Base-by-base conservation (phyloP, 2,113 vertebrate species). In the Lontra canadensis region DNA sequence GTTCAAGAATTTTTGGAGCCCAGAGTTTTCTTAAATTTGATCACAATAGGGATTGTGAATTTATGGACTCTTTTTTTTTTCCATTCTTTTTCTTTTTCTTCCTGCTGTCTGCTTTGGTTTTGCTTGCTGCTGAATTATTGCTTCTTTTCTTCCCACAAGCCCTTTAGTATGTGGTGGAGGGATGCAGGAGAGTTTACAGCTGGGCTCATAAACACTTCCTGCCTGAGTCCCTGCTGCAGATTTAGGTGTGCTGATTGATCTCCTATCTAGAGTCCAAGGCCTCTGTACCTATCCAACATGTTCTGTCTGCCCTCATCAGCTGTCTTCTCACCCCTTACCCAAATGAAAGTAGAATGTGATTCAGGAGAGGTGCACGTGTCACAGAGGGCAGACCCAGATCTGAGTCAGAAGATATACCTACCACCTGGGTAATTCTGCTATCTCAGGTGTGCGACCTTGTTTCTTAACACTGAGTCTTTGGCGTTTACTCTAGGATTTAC, bases 21-120 rank as follows among this genome's bases (percentile, higher is more conserved):
- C 34, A 65, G 47, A 59, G 69, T 95, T 90, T 94, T 91, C 81
- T 92, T 87, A 65, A 29, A 4, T 94, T 89, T 95, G 57, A n/a
- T 95, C 52, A 69, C 76, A 61, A 84, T 44, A 78, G 69, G 42
- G n/a, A 36, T 29, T 92, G 36, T 78, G 52, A 85, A 81, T 95
- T 96, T 82, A 90, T 12, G 3, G 65, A 8, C 17, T 6, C 3
- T 18, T 7, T 12, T 29, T 69, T 67, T 18, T n/a, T 49, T 49
- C 13, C n/a, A 59, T 36, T 20, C 12, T 25, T 3, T 0, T 1
- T 7, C 1, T 20, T n/a, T 81, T 6, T 2, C 21, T n/a, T 15
- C 20, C 39, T 23, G 11, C 55, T 81, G 8, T 76, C 44, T 11
- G 7, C 49, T 86, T 92, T 76, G 39, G 47, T 52, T 91, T 95